A percentile compares a stretch with the other conserved stretches of the same genome.
These are phyloP conservation scores for Brachypterus glaber DNA, from an alignment of 2,888 invertebrate genomes.

Conservation along the genomic window DNA sequence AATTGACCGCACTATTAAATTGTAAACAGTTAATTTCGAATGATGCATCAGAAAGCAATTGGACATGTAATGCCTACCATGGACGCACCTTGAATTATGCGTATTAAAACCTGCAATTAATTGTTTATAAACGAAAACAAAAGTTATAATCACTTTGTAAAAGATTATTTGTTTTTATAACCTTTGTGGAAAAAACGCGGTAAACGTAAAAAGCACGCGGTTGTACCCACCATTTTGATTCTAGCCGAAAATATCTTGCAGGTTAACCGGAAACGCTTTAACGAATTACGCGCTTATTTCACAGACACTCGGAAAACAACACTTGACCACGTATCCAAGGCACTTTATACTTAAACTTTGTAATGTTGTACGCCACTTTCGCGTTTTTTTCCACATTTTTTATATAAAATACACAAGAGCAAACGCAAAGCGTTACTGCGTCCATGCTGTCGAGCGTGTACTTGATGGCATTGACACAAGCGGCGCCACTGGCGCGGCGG, in stretches of 20 bases:
- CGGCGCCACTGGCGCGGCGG: constrained; percentile 29
- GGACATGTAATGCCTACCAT: no score
- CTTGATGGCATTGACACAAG: constrained; percentile 31
- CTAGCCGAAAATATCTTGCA: constrained; percentile 36
- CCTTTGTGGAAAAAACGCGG: constrained; percentile 31
- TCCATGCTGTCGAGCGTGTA: constrained; percentile 32
- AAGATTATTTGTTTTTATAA: no score
- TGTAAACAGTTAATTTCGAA: no score
- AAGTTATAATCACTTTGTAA: no score
- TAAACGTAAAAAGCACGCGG: constrained; percentile 38
- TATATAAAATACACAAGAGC: constrained; percentile 15
- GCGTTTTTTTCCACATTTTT: constrained; percentile 23
- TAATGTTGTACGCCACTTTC: constrained; percentile 21
- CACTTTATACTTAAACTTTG: constrained; percentile 14
- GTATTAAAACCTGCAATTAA: no score
- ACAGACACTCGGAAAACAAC: constrained; percentile 7
- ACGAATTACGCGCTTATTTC: constrained; percentile 12
- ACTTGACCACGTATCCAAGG: constrained; percentile 17
- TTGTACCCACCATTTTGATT: constrained; percentile 40
- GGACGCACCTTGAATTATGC: no score
- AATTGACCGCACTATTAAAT: no score
- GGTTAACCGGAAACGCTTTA: constrained; percentile 40
- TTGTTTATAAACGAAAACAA: no score
- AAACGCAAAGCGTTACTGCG: constrained; percentile 25
- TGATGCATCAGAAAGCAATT: no score